Conservation (phyloP, 2,888 invertebrate genomes). For the Danaus chrysippus region DNA sequence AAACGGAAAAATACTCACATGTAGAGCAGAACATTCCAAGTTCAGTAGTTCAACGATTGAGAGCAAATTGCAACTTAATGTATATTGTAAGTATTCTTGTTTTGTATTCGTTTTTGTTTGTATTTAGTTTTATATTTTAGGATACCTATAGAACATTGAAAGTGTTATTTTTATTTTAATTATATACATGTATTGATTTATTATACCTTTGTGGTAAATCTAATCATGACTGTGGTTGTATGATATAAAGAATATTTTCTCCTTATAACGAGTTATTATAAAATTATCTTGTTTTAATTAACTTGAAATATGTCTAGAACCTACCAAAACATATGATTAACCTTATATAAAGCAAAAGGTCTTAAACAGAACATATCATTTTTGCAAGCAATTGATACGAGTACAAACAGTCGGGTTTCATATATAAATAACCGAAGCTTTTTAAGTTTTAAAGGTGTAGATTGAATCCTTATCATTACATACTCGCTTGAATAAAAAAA, state of each 20-base stretch:
- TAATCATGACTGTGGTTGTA: too few species aligned
- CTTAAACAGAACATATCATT: slow-evolving; percentile 20
- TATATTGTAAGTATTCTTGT: slow-evolving; percentile 86
- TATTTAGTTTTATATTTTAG: too few species aligned
- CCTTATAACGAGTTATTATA: too few species aligned
- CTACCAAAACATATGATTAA: too few species aligned
- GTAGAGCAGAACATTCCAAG: slow-evolving; percentile 88
- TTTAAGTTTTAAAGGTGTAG: slow-evolving; percentile 4
- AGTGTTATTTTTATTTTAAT: too few species aligned
- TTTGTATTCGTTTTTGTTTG: background rate
- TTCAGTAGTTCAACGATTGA: slow-evolving; percentile 87
- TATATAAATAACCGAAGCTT: slow-evolving; percentile 18
- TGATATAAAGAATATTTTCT: too few species aligned
- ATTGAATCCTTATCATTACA: background rate
- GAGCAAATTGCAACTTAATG: slow-evolving; percentile 88
- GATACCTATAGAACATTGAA: background rate
- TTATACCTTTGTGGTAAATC: too few species aligned
- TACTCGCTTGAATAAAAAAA: background rate
- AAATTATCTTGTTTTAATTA: too few species aligned
- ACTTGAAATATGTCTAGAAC: too few species aligned
- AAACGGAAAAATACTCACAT: slow-evolving; percentile 87
- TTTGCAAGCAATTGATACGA: slow-evolving; percentile 17
- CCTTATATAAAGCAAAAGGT: background rate
- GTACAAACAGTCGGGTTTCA: slow-evolving; percentile 13
- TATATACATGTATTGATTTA: too few species aligned